A percentile compares a stretch with the other conserved stretches of the same genome.
phyloP scores from a whole-genome alignment of 2,113 vertebrate genomes.

The Chlamydotis undulata region DNA sequence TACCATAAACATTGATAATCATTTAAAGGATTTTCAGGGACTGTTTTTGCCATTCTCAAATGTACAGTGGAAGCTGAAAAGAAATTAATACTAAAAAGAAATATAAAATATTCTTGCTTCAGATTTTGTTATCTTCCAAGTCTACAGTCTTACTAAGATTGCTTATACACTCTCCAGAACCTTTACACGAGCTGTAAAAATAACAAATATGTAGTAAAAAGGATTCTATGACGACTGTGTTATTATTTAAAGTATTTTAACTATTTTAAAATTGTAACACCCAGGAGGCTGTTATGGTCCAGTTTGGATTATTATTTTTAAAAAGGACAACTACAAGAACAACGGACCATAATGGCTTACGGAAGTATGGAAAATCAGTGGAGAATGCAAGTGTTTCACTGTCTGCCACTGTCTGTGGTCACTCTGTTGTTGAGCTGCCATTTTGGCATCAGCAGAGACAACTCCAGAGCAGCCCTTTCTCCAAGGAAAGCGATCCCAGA shows the following conservation, averaged over 20 bases:
- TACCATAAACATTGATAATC: not conserved
- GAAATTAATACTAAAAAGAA: not conserved
- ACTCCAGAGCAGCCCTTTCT: not conserved
- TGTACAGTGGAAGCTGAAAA: not conserved
- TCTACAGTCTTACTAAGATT: not conserved
- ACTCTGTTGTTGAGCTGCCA: not conserved
- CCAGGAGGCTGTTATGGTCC: not conserved
- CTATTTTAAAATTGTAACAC: not conserved
- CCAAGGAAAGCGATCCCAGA: not conserved
- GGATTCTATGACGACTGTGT: too few relatives aligned
- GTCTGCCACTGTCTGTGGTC: too few relatives aligned
- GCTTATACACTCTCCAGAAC: not conserved
- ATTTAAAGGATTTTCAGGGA: too few relatives aligned
- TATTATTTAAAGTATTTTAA: not conserved
- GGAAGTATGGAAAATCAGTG: not conserved
- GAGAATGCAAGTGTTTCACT: not conserved
- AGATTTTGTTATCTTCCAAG: not conserved
- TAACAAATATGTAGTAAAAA: rapidly evolving
- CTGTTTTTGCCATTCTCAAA: not conserved
- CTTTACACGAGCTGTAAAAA: not conserved
- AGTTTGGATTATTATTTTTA: not conserved
- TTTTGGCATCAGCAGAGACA: not conserved
- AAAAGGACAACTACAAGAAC: not conserved
- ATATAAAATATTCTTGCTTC: not conserved
- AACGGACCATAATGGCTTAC: not conserved